phyloP scores from a whole-genome alignment of 2,888 invertebrate genomes.

The Drosophila meridionalis region DNA sequence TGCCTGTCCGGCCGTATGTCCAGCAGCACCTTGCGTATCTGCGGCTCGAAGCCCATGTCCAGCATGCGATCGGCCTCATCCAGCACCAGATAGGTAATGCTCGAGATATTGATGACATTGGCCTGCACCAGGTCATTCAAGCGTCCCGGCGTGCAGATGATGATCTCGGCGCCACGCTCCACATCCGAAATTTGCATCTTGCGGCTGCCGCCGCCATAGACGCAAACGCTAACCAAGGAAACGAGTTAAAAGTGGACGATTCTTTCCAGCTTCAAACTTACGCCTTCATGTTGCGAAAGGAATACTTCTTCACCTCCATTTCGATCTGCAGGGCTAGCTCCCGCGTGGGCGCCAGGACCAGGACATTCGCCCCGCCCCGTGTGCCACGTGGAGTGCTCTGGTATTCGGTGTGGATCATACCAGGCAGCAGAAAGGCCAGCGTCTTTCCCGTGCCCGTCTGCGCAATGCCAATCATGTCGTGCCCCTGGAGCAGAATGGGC shows the following conservation, averaged over 20 bases:
- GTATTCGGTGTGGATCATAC: slow-evolving; percentile 95
- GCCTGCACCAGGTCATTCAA: slow-evolving; percentile 94
- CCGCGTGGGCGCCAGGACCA: slow-evolving; percentile 96
- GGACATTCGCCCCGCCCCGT: slow-evolving; percentile 92
- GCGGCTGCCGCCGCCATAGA: slow-evolving; percentile 96
- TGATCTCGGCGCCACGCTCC: slow-evolving; percentile 94
- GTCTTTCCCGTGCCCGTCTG: slow-evolving; percentile 98
- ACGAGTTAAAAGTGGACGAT: background rate
- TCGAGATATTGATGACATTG: slow-evolving; percentile 89
- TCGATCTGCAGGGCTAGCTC: slow-evolving; percentile 97
- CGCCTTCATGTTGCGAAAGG: slow-evolving; percentile 94
- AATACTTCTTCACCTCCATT: slow-evolving; percentile 94
- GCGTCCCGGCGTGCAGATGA: slow-evolving; percentile 97
- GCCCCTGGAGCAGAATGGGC: slow-evolving; percentile 95
- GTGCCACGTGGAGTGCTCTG: slow-evolving; percentile 91
- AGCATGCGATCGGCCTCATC: slow-evolving; percentile 97
- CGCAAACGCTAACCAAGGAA: slow-evolving; percentile 88
- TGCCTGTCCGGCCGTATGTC: slow-evolving; percentile 95
- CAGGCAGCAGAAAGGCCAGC: slow-evolving; percentile 96
- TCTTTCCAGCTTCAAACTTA: slow-evolving; percentile 82
- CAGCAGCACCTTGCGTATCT: slow-evolving; percentile 92
- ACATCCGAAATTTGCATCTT: slow-evolving; percentile 91
- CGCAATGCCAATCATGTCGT: slow-evolving; percentile 98
- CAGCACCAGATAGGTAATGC: slow-evolving; percentile 94
- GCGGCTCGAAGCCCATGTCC: slow-evolving; percentile 95